Conservation (phyloP, 2,888 invertebrate species). For the Neria commutata region DNA sequence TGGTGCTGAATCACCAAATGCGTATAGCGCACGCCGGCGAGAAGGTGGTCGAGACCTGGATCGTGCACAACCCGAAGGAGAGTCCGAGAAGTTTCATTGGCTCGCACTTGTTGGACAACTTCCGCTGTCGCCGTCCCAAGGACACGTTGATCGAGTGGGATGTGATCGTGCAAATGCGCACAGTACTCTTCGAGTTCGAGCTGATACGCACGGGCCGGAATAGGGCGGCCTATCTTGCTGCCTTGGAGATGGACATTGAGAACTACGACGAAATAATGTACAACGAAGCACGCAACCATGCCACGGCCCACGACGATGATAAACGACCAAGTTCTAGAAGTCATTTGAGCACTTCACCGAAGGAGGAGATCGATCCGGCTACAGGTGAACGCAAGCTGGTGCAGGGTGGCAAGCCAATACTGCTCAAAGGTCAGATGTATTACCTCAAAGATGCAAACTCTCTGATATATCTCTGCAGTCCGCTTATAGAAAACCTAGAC, state of each 20-base stretch:
- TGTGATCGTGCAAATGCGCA: slow-evolving; percentile 79
- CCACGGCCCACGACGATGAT: slow-evolving; percentile 39
- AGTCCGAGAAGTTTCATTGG: slow-evolving; percentile 67
- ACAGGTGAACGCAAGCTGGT: slow-evolving; percentile 45
- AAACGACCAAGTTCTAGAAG: slow-evolving; percentile 31
- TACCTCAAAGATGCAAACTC: slow-evolving; percentile 79
- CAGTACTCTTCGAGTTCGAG: slow-evolving; percentile 86
- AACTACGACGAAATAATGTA: slow-evolving; percentile 48
- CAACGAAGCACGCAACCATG: slow-evolving; percentile 43
- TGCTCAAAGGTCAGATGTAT: slow-evolving; percentile 86
- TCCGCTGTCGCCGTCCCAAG: slow-evolving; percentile 81
- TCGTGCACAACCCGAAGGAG: slow-evolving; percentile 64
- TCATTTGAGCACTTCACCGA: slow-evolving; percentile 25
- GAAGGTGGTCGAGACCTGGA: slow-evolving; percentile 77
- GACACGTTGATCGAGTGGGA: slow-evolving; percentile 83
- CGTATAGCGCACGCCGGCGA: slow-evolving; percentile 78
- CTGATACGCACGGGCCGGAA: slow-evolving; percentile 67
- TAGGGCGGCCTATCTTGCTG: slow-evolving; percentile 47
- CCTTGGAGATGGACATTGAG: slow-evolving; percentile 49
- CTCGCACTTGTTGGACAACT: slow-evolving; percentile 71
- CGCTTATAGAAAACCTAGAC: slow-evolving; percentile 85
- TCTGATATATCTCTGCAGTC: slow-evolving; percentile 85
- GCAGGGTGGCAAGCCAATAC: slow-evolving; percentile 65
- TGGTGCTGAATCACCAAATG: slow-evolving; percentile 79
- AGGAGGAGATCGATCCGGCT: slow-evolving; percentile 43